Percentiles rank a stretch among this genome's conserved stretches.
Conservation (phyloP, 2,113 vertebrate genomes). For the Brachyhypopomus gauderio region DNA sequence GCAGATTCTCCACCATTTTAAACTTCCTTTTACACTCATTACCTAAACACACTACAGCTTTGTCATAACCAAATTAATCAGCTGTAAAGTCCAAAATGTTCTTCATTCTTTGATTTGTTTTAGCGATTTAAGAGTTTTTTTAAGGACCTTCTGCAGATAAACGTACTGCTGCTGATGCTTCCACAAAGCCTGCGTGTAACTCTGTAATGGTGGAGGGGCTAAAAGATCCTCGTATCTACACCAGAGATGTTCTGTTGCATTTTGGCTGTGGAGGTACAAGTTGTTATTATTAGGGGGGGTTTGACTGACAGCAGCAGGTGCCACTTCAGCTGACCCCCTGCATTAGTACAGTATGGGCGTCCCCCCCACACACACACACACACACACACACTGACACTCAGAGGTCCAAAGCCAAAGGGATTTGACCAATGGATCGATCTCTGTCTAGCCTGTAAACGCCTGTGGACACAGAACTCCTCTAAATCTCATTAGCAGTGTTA, state of each 20-base stretch:
- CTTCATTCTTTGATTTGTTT: too few relatives aligned
- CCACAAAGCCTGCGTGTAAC: too few relatives aligned
- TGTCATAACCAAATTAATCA: too few relatives aligned
- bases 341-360: neutral
- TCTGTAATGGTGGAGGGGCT: neutral
- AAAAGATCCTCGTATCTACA: neutral
- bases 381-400: too few relatives aligned
- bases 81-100: too few relatives aligned
- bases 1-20: too few relatives aligned
- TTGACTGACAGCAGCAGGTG: constrained; percentile 61
- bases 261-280: neutral
- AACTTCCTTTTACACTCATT: too few relatives aligned
- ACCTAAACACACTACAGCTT: too few relatives aligned
- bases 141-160: too few relatives aligned
- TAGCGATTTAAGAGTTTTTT: too few relatives aligned
- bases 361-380: too few relatives aligned
- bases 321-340: constrained; percentile 44
- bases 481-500: neutral
- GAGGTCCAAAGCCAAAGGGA: constrained; percentile 48
- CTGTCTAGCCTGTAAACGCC: constrained; percentile 70
- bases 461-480: neutral
- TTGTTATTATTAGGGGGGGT: constrained; percentile 37
- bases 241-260: neutral
- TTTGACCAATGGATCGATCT: constrained; percentile 73
- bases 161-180: too few relatives aligned